phyloP scores from a whole-genome alignment of 2,888 invertebrate genomes.

The Linyphia triangularis region DNA sequence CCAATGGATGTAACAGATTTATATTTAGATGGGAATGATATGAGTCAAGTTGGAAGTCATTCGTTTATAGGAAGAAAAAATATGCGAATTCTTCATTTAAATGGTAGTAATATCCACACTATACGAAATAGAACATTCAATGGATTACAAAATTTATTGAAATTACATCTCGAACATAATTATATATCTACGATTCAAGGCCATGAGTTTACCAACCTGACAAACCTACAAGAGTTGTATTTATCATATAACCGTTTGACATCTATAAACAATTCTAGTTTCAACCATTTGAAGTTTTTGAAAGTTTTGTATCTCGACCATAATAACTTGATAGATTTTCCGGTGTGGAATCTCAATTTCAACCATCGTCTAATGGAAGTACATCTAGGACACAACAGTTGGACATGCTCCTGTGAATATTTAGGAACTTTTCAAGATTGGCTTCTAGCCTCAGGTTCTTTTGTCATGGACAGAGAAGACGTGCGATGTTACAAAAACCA shows the following conservation, averaged over 20 bases:
- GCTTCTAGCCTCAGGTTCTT: conserved; percentile 85
- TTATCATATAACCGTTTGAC: conserved; percentile 87
- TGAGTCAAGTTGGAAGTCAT: conserved; percentile 88
- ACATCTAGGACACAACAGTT: conserved; percentile 87
- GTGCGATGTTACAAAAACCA: conserved; percentile 76
- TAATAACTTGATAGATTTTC: conserved; percentile 85
- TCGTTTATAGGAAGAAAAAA: conserved; percentile 91
- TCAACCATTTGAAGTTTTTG: conserved; percentile 84
- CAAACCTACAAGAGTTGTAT: conserved; percentile 86
- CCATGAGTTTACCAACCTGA: conserved; percentile 89
- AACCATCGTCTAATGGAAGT: conserved; percentile 84
- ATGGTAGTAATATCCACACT: conserved; percentile 87
- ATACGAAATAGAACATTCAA: conserved; percentile 91
- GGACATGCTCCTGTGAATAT: conserved; percentile 91
- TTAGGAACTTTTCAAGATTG: conserved; percentile 89
- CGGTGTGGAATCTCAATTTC: conserved; percentile 84
- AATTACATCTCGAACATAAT: conserved; percentile 88
- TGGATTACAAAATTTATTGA: conserved; percentile 87
- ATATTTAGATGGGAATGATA: conserved; percentile 90
- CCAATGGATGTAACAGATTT: conserved; percentile 94
- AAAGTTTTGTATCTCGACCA: conserved; percentile 86
- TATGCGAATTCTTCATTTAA: conserved; percentile 87
- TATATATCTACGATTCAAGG: conserved; percentile 86
- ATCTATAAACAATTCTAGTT: conserved; percentile 86
- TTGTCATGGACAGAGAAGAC: conserved; percentile 80